Base-by-base conservation (phyloP, 2,113 vertebrate species). In the Ginglymostoma cirratum region DNA sequence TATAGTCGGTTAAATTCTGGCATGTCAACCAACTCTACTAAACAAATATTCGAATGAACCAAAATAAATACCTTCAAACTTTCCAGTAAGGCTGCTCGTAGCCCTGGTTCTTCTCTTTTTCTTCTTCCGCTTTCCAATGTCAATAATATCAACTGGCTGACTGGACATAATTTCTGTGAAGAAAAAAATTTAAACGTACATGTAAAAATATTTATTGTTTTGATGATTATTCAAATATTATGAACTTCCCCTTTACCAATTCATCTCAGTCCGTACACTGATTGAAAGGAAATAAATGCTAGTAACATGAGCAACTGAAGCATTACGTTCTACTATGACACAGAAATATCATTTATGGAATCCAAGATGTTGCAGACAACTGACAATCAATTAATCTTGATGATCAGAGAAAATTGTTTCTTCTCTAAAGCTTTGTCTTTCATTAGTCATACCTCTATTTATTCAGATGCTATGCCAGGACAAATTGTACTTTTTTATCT, bases 91-190 rank as follows among this genome's bases (percentile, higher is more conserved):
- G 94, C 98, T 98, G 97, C 99, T 98, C 5, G 98, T 97, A 21
- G 98, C 98, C 96, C 98, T 98, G 30, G 98, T 97, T 96, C 98
- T 98, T 96, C 97, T 97, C 96, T 99, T 99, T 97, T 99, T 99
- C 98, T 99, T 99, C 96, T 97, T 99, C 96, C 98, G 98, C 97
- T 98, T 99, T 85, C 97, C 97, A 83, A 96, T 97, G 89, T 98
- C 98, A 52, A 72, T 69, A 96, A 99, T 98, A 96, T 98, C 97
- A 96, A 99, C 96, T 96, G 98, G 98, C 96, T 99, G 98, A 96
- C 98, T 99, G 97, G 97, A 98, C 96, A 98, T 98, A 96, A 98
- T 98, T 90, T 98, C 98, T 98, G 97, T 45, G 38, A 90, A 42
- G 10, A 76, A 72, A 30, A 95, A 45, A 1, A 95, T 14, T 72